phyloP scores from a whole-genome alignment of 1,140 invertebrate species.

The Drosophila erecta region DNA sequence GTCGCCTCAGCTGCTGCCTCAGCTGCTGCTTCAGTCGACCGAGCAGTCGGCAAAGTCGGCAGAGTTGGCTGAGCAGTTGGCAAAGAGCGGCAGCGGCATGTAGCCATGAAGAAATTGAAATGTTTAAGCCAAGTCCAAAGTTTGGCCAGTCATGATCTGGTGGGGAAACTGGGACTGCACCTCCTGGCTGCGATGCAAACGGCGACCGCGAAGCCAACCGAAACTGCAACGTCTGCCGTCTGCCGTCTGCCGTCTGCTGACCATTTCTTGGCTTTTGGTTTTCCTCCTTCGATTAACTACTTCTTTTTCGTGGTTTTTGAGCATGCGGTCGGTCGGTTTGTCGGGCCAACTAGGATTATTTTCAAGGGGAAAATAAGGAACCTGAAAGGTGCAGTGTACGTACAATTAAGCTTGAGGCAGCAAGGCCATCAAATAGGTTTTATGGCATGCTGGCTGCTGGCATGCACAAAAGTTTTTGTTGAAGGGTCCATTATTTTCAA shows the following conservation, averaged over 20 bases:
- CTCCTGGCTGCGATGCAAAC: conserved; percentile 23
- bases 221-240: conserved; percentile 8
- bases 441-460: not conserved
- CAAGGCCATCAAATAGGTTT: conserved; percentile 5
- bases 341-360: conserved; percentile 37
- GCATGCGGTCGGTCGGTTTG: conserved; percentile 12
- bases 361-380: conserved; percentile 48
- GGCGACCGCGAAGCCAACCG: conserved; percentile 1
- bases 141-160: conserved; percentile 64
- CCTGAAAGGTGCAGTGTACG: conserved; percentile 18
- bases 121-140: conserved; percentile 55
- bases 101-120: conserved; percentile 81
- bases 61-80: conserved; percentile 55
- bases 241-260: conserved; percentile 40
- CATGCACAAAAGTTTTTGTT: not conserved
- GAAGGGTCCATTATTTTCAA: not conserved
- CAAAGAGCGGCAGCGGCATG: conserved; percentile 67
- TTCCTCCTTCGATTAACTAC: conserved; percentile 58
- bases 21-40: conserved; percentile 3
- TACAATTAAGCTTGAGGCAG: not conserved
- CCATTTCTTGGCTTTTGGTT: conserved; percentile 63
- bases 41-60: not conserved
- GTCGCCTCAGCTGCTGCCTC: conserved; percentile 1
- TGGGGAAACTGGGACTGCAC: conserved; percentile 48
- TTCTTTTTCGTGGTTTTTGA: conserved; percentile 36